Evolutionary conservation across 2,797 vertebrate genomes (phyloP), one percentile per base, ranked within the genome.

Genomic region (Epinephelus awoara): DNA sequence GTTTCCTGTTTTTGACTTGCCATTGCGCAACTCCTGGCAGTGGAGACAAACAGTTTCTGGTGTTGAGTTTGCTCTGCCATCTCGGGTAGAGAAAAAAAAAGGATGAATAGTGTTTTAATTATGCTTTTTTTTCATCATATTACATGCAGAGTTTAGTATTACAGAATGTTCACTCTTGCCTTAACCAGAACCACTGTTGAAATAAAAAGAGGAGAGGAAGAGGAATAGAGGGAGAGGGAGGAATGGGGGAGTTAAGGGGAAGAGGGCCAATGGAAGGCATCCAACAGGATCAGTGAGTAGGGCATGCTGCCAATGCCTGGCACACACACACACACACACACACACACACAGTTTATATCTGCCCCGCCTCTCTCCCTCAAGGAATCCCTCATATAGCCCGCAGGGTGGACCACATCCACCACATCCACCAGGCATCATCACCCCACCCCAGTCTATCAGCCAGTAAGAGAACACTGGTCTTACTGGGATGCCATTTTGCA

Each of bases 201-300:
- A 82, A 86, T 70, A 67, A 77, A 85, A 74, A 80, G 71, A 68
- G 34, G 67, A 78, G 67, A 65, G 49, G 44, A 44, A 66, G 69
- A 73, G 81, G 58, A 62, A 67, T 56, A 78, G 79, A 61, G 70
- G 70, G 68, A 72, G 70, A 82, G 83, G 66, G 72, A 83, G 88
- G 80, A 83, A 80, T 82, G 75, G 87, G 76, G 81, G 88, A 84
- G 85, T 89, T 73, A 34, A 76, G 84, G 75, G 89, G 85, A 89
- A 83, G 90, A 85, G 82, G 84, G 85, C 89, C 91, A 93, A 93
- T 93, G 91, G 93, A 93, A 91, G 90, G 86, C 91, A 90, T 92
- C 93, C 93, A 93, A 85, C 79, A 90, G 93, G 90, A 94, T 94
- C 91, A 93, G 92, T 91, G 91, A 89, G 91, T 90, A 84, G 90